Conservation (phyloP, 2,888 invertebrate genomes). For the Pharmacophagus antenor region DNA sequence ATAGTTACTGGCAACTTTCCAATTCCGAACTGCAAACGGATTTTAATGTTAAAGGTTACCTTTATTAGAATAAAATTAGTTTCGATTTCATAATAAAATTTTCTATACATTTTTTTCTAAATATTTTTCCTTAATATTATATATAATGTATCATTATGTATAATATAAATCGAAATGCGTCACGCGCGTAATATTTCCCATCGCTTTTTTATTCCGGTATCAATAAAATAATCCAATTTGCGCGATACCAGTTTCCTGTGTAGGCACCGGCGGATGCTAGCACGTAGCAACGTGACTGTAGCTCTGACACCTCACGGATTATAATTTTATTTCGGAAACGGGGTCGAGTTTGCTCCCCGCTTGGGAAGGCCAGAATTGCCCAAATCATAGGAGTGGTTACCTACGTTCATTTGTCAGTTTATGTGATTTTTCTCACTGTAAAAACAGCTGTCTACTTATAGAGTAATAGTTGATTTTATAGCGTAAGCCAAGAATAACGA, state of each 20-base stretch:
- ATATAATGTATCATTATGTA: not conserved
- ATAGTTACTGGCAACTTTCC: constrained; percentile 21
- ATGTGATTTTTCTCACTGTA: not conserved
- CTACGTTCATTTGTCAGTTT: not conserved
- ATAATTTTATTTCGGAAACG: constrained; percentile 47
- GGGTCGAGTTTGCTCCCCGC: constrained; percentile 9
- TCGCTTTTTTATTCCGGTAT: constrained; percentile 44
- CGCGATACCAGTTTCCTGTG: constrained; percentile 45
- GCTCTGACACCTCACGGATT: constrained; percentile 54
- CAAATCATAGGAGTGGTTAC: constrained; percentile 12
- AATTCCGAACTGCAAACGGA: constrained; percentile 23
- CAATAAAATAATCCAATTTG: constrained; percentile 67
- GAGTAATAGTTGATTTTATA: too few relatives aligned
- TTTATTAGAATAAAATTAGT: constrained; percentile 10
- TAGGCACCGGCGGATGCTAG: constrained; percentile 54
- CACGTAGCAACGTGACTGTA: constrained; percentile 69
- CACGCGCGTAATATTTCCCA: not conserved
- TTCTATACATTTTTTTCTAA: too few relatives aligned
- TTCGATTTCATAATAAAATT: not conserved
- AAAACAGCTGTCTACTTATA: not conserved
- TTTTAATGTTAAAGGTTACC: constrained; percentile 18
- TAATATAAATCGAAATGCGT: not conserved
- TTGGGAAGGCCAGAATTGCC: constrained; percentile 10
- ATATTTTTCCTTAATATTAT: not conserved
- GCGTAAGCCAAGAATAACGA: too few relatives aligned